Conservation (phyloP, 2,888 invertebrate genomes). For the Spilarctia lutea region DNA sequence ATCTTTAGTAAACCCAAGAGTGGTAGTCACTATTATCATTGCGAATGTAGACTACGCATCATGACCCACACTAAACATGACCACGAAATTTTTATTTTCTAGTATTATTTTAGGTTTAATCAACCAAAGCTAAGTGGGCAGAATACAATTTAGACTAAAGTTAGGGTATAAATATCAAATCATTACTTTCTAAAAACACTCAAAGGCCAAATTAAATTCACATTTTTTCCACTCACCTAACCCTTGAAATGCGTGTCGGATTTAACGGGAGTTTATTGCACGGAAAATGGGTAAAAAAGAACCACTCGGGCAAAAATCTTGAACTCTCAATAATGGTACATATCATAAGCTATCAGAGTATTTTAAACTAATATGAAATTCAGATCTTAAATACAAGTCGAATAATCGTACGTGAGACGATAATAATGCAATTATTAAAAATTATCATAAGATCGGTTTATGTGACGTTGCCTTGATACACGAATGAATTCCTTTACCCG, state of each 20-base stretch:
- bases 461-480: neutral
- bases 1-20: too few relatives aligned
- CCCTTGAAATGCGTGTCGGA: constrained; percentile 76
- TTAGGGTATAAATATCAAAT: constrained; percentile 38
- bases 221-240: constrained; percentile 69
- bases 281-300: constrained; percentile 76
- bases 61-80: too few relatives aligned
- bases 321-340: constrained; percentile 53
- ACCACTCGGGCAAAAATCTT: constrained; percentile 64
- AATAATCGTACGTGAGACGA: neutral
- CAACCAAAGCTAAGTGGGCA: neutral
- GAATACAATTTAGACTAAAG: neutral
- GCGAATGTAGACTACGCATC: too few relatives aligned
- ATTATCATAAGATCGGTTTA: neutral
- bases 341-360: constrained; percentile 27
- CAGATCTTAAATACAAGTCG: neutral
- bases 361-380: neutral
- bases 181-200: constrained; percentile 52
- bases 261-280: constrained; percentile 75
- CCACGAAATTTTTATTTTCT: neutral
- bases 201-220: constrained; percentile 65
- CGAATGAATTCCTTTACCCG: neutral
- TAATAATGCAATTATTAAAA: neutral
- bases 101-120: neutral
- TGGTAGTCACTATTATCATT: too few relatives aligned